A percentile compares a stretch with the other conserved stretches of the same genome.
Evolutionary conservation across 2,888 invertebrate species (phyloP).

Genomic region (Cephonodes hylas): DNA sequence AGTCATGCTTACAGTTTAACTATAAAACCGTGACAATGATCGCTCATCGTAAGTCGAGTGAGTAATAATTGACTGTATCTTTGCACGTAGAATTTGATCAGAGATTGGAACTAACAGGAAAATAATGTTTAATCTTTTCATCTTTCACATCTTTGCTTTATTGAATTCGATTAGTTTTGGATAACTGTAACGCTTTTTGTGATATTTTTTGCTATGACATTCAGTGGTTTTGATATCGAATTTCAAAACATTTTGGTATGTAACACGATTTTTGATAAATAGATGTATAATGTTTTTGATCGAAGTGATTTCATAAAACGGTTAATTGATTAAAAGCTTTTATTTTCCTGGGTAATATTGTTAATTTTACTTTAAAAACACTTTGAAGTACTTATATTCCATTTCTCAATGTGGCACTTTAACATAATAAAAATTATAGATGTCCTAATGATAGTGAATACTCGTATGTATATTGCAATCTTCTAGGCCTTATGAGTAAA

Average conservation of each 20-base stretch:
- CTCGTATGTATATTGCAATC: neutral
- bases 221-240: no score
- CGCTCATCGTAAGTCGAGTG: conserved; percentile 14
- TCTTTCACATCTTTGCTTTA: neutral
- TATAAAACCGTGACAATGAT: conserved; percentile 45
- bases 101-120: neutral
- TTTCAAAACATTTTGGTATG: no score
- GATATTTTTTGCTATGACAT: no score
- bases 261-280: no score
- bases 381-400: no score
- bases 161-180: neutral
- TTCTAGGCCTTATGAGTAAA: neutral
- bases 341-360: neutral
- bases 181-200: neutral
- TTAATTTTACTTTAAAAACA: neutral
- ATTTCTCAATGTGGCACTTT: no score
- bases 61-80: neutral
- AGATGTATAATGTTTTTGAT: no score
- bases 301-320: no score
- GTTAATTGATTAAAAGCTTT: no score
- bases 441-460: neutral
- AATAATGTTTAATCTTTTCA: neutral
- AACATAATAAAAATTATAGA: neutral
- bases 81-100: neutral
- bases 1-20: conserved; percentile 45